Base-by-base conservation (phyloP, 2,888 invertebrate species). In the Dryococelus australis region DNA sequence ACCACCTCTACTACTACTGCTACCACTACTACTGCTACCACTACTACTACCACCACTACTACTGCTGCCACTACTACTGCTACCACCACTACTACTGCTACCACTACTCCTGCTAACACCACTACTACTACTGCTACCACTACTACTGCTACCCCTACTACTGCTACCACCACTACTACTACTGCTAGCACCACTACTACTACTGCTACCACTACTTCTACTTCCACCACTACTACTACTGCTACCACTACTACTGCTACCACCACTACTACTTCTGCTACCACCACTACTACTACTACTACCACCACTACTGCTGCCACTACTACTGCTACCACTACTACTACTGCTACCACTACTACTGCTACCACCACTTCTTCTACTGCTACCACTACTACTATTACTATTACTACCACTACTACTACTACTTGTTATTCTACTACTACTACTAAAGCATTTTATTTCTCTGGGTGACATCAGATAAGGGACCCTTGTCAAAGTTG, bases 141-240 rank as follows among this genome's bases (percentile, higher is more conserved):
- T 26, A 20, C 85, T 5, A 24, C 85, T 24, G 16, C 43, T 26
- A 43, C 43, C 20, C 24, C 47, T 4, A 43, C 20, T 13, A n/a
- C 27, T 6, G 4, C 43, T 16, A 43, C n/a, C 16, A 24, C 43
- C n/a, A 24, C 85, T 9, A 84, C 35, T 6, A 26, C 35, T 8
- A 43, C 47, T 12, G n/a, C 43, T 0, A 9, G n/a, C 16, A 43
- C 47, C 20, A 16, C 43, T 26, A 85, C 85, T 5, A 20, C 8
- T 8, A 6, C 84, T 8, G 47, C 43, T 13, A 43, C 85, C 5
- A 43, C 35, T n/a, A 43, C 12, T 24, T 0, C 43, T 16, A 24
- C 84, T 5, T 0, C 43, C 13, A 86, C 89, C 89, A 89, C 86
- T 86, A 43, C 88, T 87, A 53, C 87, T 88, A 88, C 88, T 35